Evolutionary conservation across 2,888 invertebrate species (phyloP), one percentile per base, ranked within the genome.

Genomic region (Masnerella sp.): DNA sequence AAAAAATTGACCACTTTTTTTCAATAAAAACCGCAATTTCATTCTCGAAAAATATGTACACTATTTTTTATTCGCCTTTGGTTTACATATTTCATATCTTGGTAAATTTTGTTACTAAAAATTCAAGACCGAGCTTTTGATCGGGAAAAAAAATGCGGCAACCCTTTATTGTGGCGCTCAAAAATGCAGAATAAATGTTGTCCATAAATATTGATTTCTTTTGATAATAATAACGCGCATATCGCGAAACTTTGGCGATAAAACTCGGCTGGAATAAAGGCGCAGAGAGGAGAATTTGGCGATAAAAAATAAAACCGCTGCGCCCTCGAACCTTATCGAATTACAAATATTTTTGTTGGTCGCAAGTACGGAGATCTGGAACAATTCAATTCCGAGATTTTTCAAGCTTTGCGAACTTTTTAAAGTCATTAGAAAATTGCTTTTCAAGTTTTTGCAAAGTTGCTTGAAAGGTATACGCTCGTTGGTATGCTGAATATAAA

Each of bases 361-460:
- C 18, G 14, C 28, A 9, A 20, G 18, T n/a, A 28, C 12, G 4
- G 14, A 20, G 14, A 11, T 17, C 20, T 56, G 14, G 42, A 14
- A 42, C 40, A 43, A 43, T 30, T 54, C 40, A 54, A 54, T 56
- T 56, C 25, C 20, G 9, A 32, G 28, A 32, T 56, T 43, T 43
- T 56, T 51, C 20, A 42, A 56, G 43, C 43, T 56, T 42, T 32
- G 9, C 18, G 17, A 56, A 56, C 17, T 54, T 54, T 54, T 54
- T 40, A 40, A 54, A 36, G 30, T 52, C 54, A 49, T 40, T 40
- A 54, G 30, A 54, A 54, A n/a, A 40, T 54, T 54, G 18, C 38
- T 54, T 25, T 28, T 54, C 15, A 40, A 54, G 28, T 40, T 54
- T 54, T 40, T 54, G 30, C 8, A 17, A 54, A 54, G 40, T 40